phyloP scores from a whole-genome alignment of 2,888 invertebrate genomes.

The Ormyrus thymus region DNA sequence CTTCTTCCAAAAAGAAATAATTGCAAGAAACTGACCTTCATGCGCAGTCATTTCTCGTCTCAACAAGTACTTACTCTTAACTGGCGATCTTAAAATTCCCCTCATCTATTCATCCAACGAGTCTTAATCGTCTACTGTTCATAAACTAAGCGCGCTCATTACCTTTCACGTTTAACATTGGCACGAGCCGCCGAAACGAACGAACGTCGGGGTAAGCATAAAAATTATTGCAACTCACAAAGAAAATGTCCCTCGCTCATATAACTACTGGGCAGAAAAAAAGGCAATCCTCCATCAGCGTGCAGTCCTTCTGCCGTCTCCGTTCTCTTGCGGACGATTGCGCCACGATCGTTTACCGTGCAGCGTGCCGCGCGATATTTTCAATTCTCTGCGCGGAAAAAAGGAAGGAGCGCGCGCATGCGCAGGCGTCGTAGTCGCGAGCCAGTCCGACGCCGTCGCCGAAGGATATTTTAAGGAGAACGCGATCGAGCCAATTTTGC shows the following conservation, averaged over 20 bases:
- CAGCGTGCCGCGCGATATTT: background rate
- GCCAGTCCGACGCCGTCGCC: slow-evolving; percentile 48
- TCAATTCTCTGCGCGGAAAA: too few species aligned
- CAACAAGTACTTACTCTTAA: too few species aligned
- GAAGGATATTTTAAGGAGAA: slow-evolving; percentile 38
- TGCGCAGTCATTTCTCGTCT: too few species aligned
- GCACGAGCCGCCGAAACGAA: slow-evolving; percentile 3
- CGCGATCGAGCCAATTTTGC: slow-evolving; percentile 41
- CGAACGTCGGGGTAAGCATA: background rate
- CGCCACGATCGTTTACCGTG: slow-evolving; percentile 15
- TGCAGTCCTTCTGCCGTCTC: slow-evolving; percentile 3
- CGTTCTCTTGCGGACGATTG: slow-evolving; percentile 20
- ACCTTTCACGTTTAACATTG: slow-evolving; percentile 9
- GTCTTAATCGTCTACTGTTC: too few species aligned
- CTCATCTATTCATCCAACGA: too few species aligned
- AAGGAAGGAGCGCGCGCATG: too few species aligned
- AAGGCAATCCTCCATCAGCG: slow-evolving; percentile 2
- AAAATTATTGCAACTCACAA: slow-evolving; percentile 20
- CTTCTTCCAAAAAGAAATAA: too few species aligned
- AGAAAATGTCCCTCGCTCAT: slow-evolving; percentile 17
- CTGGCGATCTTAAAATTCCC: too few species aligned
- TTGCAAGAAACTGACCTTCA: too few species aligned
- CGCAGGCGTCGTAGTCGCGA: background rate
- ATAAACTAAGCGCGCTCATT: background rate
- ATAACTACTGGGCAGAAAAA: background rate